Conservation (phyloP, 2,888 invertebrate genomes). For the Dryobotodes eremita region DNA sequence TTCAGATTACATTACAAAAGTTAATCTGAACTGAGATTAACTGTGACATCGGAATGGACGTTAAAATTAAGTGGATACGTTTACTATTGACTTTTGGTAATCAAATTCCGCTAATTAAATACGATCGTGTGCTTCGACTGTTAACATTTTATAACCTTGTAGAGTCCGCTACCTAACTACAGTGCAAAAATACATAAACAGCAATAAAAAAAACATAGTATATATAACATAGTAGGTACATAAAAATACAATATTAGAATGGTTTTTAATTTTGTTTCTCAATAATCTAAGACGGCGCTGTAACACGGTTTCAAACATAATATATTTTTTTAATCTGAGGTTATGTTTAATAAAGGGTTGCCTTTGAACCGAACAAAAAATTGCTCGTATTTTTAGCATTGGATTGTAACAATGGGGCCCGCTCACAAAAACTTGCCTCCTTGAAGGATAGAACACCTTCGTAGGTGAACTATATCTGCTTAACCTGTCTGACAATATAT, state of each 20-base stretch:
- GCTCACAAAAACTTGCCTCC: not conserved
- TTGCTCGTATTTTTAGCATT: not conserved
- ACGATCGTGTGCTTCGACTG: conserved; percentile 72
- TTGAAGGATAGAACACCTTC: conserved; percentile 7
- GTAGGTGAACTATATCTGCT: conserved; percentile 11
- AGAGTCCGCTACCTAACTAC: conserved; percentile 50
- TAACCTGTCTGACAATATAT: conserved; percentile 45
- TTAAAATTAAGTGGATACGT: conserved; percentile 59
- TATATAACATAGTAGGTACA: not conserved
- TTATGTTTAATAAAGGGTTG: not conserved
- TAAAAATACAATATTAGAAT: conserved; percentile 14
- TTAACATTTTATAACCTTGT: conserved; percentile 72
- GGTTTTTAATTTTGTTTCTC: conserved; percentile 12
- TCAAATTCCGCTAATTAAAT: conserved; percentile 80
- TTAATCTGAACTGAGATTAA: conserved; percentile 50
- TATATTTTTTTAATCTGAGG: not conserved
- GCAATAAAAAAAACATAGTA: conserved; percentile 23
- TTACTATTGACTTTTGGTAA: conserved; percentile 68
- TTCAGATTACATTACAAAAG: conserved; percentile 63
- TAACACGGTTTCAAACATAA: not conserved
- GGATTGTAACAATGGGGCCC: conserved; percentile 6
- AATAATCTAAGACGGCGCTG: not conserved
- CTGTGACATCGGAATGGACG: conserved; percentile 55
- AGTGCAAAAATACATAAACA: conserved; percentile 49
- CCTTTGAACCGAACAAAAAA: not conserved